Conservation (phyloP, 1,140 invertebrate genomes). For the Scaptomyza graminum region DNA sequence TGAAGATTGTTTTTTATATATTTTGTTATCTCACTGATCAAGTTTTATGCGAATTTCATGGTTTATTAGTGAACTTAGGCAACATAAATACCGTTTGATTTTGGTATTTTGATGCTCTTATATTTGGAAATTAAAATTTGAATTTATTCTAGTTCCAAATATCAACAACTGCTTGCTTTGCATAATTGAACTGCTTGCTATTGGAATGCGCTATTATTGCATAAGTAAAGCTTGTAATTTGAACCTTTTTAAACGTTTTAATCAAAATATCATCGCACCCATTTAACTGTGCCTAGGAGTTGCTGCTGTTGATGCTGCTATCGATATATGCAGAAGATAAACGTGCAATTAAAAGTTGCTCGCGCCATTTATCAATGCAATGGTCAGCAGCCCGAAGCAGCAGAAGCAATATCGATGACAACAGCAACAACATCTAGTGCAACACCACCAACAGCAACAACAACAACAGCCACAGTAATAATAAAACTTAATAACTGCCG, state of each 20-base stretch:
- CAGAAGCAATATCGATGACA: slow-evolving; percentile 5
- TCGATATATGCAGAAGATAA: slow-evolving; percentile 37
- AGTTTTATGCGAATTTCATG: slow-evolving; percentile 42
- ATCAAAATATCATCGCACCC: slow-evolving; percentile 7
- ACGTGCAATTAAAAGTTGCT: slow-evolving; percentile 48
- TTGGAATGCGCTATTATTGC: background rate
- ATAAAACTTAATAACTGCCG: slow-evolving; percentile 45
- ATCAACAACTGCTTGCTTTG: too few species aligned
- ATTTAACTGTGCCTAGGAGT: background rate
- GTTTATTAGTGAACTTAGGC: slow-evolving; percentile 20
- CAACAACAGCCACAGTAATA: slow-evolving; percentile 24
- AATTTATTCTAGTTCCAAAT: too few species aligned
- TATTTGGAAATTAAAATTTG: too few species aligned
- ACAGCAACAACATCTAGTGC: background rate
- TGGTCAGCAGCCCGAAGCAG: slow-evolving; percentile 33
- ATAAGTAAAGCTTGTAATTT: background rate
- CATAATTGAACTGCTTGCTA: background rate
- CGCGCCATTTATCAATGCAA: slow-evolving; percentile 65
- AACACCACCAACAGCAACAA: background rate
- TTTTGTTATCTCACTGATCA: background rate
- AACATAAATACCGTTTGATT: background rate
- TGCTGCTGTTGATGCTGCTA: slow-evolving; percentile 19
- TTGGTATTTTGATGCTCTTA: slow-evolving; percentile 1
- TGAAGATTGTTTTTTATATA: slow-evolving; percentile 2
- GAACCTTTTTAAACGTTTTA: slow-evolving; percentile 1